A percentile compares a stretch with the other conserved stretches of the same genome.
phyloP scores from a whole-genome alignment of 2,113 vertebrate species.

The Sapajus apella region DNA sequence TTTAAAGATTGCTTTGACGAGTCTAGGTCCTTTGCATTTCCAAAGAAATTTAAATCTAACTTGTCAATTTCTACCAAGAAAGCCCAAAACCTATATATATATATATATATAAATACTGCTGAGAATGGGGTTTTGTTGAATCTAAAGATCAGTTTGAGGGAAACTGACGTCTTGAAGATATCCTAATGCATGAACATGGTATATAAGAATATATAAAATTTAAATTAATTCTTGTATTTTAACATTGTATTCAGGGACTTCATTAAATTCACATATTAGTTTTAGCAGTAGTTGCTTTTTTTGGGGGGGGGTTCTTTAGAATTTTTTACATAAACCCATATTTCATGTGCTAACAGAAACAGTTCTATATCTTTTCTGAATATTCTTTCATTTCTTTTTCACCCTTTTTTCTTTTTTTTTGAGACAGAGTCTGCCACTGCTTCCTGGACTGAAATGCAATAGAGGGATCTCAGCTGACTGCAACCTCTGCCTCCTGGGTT shows the following conservation, averaged over 20 bases:
- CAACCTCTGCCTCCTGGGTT: too few species aligned
- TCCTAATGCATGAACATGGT: background rate
- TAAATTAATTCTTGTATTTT: background rate
- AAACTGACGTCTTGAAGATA: background rate
- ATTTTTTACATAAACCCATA: background rate
- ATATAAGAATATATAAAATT: background rate
- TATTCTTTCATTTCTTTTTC: background rate
- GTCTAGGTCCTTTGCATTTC: background rate
- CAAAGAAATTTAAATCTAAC: background rate
- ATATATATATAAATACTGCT: background rate
- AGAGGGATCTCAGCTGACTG: too few species aligned
- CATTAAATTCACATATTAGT: background rate
- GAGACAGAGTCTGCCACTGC: too few species aligned
- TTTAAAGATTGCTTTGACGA: background rate
- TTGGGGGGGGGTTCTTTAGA: background rate
- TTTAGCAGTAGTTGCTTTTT: background rate
- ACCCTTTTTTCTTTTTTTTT: too few species aligned
- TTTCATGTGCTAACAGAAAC: background rate
- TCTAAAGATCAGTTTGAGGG: background rate
- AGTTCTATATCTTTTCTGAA: background rate
- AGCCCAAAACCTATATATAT: too few species aligned
- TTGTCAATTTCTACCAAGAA: background rate
- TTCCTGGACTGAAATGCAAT: too few species aligned
- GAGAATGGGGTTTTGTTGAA: background rate
- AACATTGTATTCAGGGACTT: background rate